Evolutionary conservation across 2,888 invertebrate species (phyloP), one percentile per base, ranked within the genome.

Genomic region (Calameuta idolon): DNA sequence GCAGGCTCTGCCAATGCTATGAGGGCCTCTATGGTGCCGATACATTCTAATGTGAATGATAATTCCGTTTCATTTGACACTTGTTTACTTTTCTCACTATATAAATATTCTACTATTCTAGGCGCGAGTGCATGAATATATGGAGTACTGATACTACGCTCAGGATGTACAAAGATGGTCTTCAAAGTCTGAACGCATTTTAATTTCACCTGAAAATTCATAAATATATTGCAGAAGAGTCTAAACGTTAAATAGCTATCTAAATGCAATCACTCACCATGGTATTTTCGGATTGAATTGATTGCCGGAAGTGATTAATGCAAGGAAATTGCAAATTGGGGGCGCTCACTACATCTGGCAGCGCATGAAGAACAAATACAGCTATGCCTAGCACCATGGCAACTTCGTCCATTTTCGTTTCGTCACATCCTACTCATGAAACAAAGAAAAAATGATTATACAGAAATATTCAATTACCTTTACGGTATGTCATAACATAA

Each of bases 291-390:
- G 94, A 94, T 87, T 95, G 95, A 76, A 97, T 93, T 85, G 97
- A 96, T 88, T 97, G 96, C 69, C 97, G 94, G 92, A 98, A 98
- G 89, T 98, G 96, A 92, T 98, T 97, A 86, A 98, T 96, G 89
- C 97, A 97, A 1, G 98, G 97, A 91, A 97, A 97, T 90, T 97
- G 96, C 77, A 98, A 92, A 86, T 97, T 96, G 15, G 97, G 96
- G 55, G 96, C 95, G 40, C 94, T 93, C 15, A 96, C 94, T 15
- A 96, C 95, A 84, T 95, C 94, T 1, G 96, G 94, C 1, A 97
- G 96, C 11, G 97, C 96, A 85, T 97, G 95, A 71, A 97, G 94
- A 81, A 98, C 94, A 86, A 99, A 96, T 12, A 97, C 97, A 3
- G 97, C 96, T 89, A 98, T 96, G 0, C 97, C 96, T 81, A 97